Evolutionary conservation across 2,888 invertebrate species (phyloP).

Genomic region (Eupithecia subumbrata): DNA sequence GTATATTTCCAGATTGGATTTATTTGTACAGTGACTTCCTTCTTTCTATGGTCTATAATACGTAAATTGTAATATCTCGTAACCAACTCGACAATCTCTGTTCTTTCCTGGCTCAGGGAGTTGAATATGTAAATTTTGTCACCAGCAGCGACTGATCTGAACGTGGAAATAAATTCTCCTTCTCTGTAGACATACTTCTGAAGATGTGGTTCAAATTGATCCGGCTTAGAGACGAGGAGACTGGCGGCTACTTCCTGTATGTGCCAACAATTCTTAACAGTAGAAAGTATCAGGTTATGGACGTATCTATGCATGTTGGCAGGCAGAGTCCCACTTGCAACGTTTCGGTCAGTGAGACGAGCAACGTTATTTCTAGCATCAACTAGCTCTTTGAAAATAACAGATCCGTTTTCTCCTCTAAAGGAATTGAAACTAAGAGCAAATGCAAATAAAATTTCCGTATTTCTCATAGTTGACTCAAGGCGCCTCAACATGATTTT

Average conservation of each 20-base stretch:
- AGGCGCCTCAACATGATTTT: conserved; percentile 92
- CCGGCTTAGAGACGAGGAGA: conserved; percentile 88
- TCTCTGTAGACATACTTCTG: conserved; percentile 73
- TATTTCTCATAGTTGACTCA: conserved; percentile 90
- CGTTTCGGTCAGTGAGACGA: conserved; percentile 97
- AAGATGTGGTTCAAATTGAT: conserved; percentile 86
- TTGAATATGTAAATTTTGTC: conserved; percentile 92
- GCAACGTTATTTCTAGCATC: conserved; percentile 90
- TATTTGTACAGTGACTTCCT: conserved; percentile 76
- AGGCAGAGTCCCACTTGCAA: conserved; percentile 97
- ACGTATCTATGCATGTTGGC: conserved; percentile 93
- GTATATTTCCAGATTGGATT: conserved; percentile 73
- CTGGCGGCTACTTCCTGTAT: conserved; percentile 71
- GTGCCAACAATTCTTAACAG: conserved; percentile 71
- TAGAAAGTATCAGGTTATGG: conserved; percentile 85
- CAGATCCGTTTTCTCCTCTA: conserved; percentile 80
- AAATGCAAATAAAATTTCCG: conserved; percentile 93
- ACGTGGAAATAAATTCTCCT: conserved; percentile 70
- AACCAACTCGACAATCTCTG: conserved; percentile 90
- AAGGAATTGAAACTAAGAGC: conserved; percentile 86
- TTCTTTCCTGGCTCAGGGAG: conserved; percentile 90
- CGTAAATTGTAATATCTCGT: conserved; percentile 88
- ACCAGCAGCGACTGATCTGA: conserved; percentile 80
- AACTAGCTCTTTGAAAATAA: conserved; percentile 80
- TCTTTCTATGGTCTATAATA: conserved; percentile 87